Base-by-base conservation (phyloP, 2,797 vertebrate genomes). In the Sebastolobus altivelis region DNA sequence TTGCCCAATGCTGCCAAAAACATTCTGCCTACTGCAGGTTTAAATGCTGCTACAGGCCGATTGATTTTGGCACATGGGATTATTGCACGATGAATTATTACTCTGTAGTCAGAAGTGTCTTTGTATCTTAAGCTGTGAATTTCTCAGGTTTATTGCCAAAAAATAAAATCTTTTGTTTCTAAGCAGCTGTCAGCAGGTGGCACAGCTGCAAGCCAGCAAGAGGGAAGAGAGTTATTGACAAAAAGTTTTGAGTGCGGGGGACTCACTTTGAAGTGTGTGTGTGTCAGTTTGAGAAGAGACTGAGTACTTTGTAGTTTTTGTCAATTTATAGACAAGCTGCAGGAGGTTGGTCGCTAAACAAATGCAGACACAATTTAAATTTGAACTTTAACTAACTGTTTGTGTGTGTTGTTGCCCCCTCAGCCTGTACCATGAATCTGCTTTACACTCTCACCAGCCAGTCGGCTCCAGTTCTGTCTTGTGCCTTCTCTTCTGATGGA, bases 401-500 rank as follows among this genome's bases (percentile, higher is more conserved):
- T 76, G 58, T 77, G 52, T 68, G 3, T 67, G 18, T 35, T 7
- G 59, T 55, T 13, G 12, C 12, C 77, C 59, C 65, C 40, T 25
- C 90, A 98, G 98, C 88, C 79, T 93, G 92, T 88, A 80, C 87
- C 84, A 89, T 97, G 91, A 95, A 93, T 90, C 91, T 93, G 72
- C 95, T 95, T 68, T 93, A 94, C 81, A 94, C 94, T 0, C 85
- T 98, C 84, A 93, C 76, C 61, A 94, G 93, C 65, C 97, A 98
- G 84, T 92, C 92, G 18, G 96, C 97, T 74, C 97, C 97, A 1
- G 96, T 98, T 81, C 93, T 98, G 87, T 94, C 96, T 43, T 98
- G 97, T 90, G 94, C 95, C 1, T 97, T 98, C 92, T 98, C 97
- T 1, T 93, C 86, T 49, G 96, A 99, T 37, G 97, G 97, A 31